Evolutionary conservation across 2,888 invertebrate species (phyloP).

Genomic region (Folsomia manolachei): DNA sequence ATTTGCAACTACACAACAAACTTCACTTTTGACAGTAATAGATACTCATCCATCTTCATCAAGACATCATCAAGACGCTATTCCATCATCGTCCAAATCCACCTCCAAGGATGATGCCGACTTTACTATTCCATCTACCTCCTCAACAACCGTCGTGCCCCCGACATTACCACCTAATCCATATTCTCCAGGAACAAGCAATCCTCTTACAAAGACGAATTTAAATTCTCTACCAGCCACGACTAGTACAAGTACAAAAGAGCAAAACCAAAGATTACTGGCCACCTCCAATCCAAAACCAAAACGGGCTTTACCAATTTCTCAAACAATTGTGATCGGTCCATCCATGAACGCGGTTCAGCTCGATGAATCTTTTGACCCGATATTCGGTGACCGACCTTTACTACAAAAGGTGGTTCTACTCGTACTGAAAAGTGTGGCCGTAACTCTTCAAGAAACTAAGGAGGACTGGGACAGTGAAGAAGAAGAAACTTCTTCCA

Average conservation of each 20-base stretch:
- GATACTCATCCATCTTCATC: constrained; percentile 27
- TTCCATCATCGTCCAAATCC: constrained; percentile 35
- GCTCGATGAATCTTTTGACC: constrained; percentile 53
- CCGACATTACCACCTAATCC: neutral
- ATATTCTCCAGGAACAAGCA: too few species aligned
- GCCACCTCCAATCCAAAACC: too few species aligned
- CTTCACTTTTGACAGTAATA: constrained; percentile 1
- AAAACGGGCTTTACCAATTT: constrained; percentile 25
- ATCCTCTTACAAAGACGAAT: neutral
- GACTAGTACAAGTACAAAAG: neutral
- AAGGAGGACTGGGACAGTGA: constrained; percentile 54
- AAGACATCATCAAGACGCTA: constrained; percentile 14
- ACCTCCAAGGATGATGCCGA: neutral
- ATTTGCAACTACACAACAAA: too few species aligned
- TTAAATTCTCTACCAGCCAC: too few species aligned
- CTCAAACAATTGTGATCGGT: constrained; percentile 41
- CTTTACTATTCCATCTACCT: constrained; percentile 14
- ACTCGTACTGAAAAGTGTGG: constrained; percentile 82
- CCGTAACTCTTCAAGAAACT: constrained; percentile 85
- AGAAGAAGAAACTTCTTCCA: constrained; percentile 33
- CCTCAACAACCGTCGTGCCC: neutral
- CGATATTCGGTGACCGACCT: constrained; percentile 65
- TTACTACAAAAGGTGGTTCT: constrained; percentile 81
- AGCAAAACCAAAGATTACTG: neutral
- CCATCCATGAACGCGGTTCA: constrained; percentile 56